Evolutionary conservation across 2,797 vertebrate genomes (phyloP).

Genomic region (Chaetophractus vellerosus): DNA sequence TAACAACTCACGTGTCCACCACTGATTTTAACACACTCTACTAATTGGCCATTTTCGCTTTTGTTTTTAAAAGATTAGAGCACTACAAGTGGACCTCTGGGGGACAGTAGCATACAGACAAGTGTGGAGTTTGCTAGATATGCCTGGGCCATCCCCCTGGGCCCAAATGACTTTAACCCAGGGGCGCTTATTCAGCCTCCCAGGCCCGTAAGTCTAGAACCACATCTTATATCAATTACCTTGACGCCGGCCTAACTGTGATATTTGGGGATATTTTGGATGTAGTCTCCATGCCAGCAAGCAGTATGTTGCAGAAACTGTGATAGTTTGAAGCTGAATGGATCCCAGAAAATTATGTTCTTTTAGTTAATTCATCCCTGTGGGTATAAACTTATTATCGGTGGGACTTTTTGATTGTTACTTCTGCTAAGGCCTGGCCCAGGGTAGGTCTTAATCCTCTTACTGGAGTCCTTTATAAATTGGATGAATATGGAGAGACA

Average conservation of each 20-base stretch:
- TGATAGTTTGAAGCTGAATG: too few relatives aligned
- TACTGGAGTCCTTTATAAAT: too few relatives aligned
- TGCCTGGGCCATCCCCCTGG: fast-evolving
- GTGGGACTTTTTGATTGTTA: too few relatives aligned
- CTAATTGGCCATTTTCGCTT: background rate
- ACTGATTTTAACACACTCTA: background rate
- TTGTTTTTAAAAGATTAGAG: background rate
- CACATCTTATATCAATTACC: background rate
- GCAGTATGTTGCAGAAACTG: too few relatives aligned
- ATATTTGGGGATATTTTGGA: background rate
- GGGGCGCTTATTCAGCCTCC: background rate
- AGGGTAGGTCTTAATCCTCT: too few relatives aligned
- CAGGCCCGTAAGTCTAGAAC: background rate
- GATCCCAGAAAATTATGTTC: too few relatives aligned
- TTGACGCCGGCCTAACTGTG: too few relatives aligned
- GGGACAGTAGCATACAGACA: background rate
- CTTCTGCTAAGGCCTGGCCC: too few relatives aligned
- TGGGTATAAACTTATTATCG: too few relatives aligned
- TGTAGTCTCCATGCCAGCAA: background rate
- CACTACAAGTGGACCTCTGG: background rate
- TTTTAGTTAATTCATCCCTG: too few relatives aligned
- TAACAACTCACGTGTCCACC: background rate
- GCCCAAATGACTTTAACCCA: fast-evolving
- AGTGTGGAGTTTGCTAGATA: too few relatives aligned
- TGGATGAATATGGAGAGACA: too few relatives aligned